Conservation (phyloP, 2,113 vertebrate species). For the human (Homo sapiens) region GRCh38 chr1:144938001-144938500, state of each 20-base stretch:
- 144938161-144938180: background rate
- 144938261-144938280: background rate
- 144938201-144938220: background rate
- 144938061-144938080: background rate
- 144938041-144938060: background rate
- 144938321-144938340: background rate
- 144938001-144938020: constrained; percentile 38
- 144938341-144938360: background rate
- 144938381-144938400: background rate
- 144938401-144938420: background rate
- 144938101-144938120: background rate
- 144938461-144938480: background rate
- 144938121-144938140: background rate
- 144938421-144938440: background rate
- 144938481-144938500: background rate
- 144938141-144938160: background rate
- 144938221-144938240: background rate
- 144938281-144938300: background rate
- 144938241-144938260: background rate
- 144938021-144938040: background rate
- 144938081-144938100: background rate
- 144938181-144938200: background rate
- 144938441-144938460: background rate
- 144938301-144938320: background rate
- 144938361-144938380: background rate